Percentiles rank a stretch among this genome's conserved stretches.
These are phyloP conservation scores for Orchesellides sinensis DNA, from an alignment of 2,888 invertebrate genomes.

Conservation along the genomic window DNA sequence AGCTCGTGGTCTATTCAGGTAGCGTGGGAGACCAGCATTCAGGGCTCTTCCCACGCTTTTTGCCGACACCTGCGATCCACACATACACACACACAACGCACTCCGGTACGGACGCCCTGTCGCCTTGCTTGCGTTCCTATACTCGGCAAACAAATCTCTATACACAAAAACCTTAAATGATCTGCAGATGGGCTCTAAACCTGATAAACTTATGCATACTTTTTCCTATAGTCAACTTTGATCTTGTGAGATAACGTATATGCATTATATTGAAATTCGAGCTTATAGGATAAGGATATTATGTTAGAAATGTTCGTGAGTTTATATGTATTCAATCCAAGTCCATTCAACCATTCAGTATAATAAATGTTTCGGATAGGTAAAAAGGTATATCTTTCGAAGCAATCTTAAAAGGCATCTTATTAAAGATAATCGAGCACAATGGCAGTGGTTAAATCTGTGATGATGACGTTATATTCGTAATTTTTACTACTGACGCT, in stretches of 20 bases:
- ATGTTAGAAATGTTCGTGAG: too few species aligned
- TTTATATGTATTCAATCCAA: conserved; percentile 25
- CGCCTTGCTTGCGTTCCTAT: conserved; percentile 21
- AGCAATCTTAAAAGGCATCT: conserved; percentile 44
- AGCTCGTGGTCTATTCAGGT: conserved; percentile 70
- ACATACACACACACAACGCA: conserved; percentile 61
- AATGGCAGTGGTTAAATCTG: conserved; percentile 48
- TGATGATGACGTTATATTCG: conserved; percentile 45
- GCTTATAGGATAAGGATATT: too few species aligned
- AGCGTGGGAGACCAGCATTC: conserved; percentile 69
- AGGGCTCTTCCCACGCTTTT: conserved; percentile 70
- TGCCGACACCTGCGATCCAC: conserved; percentile 71
- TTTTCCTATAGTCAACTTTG: conserved; percentile 5
- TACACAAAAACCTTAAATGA: conserved; percentile 18
- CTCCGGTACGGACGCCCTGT: conserved; percentile 66
- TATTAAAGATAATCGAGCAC: conserved; percentile 39
- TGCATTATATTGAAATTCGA: too few species aligned
- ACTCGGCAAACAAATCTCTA: background rate
- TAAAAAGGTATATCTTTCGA: conserved; percentile 41
- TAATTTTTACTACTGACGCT: conserved; percentile 24
- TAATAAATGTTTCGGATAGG: conserved; percentile 47
- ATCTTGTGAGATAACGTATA: background rate
- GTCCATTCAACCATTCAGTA: conserved; percentile 24
- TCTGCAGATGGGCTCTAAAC: conserved; percentile 50
- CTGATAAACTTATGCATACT: too few species aligned